These are phyloP conservation scores for Caerostris darwini DNA, from an alignment of 1,140 invertebrate species.

Conservation along the genomic window DNA sequence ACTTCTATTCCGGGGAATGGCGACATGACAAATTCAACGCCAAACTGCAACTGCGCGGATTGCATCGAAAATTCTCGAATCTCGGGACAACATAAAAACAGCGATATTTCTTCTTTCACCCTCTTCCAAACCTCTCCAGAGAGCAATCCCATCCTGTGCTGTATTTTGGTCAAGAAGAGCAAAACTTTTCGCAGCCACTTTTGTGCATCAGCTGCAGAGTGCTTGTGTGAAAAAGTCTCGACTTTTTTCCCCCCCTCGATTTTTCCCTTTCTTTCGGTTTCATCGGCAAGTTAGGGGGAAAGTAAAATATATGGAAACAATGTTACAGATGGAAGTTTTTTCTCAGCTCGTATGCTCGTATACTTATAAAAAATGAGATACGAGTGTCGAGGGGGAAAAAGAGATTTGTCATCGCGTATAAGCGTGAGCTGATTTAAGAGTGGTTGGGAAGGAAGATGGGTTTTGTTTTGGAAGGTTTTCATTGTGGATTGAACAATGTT, in stretches of 20 bases:
- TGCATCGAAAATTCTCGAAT: neutral
- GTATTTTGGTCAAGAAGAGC: slow-evolving; percentile 16
- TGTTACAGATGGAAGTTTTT: too few species aligned
- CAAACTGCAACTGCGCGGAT: neutral
- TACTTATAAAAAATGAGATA: too few species aligned
- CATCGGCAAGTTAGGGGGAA: neutral
- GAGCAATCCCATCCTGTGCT: neutral
- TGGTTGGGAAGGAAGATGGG: neutral
- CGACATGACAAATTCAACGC: slow-evolving; percentile 12
- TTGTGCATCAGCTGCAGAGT: neutral
- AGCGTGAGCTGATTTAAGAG: neutral
- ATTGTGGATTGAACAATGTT: too few species aligned
- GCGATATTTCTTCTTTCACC: neutral
- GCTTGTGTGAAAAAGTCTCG: neutral
- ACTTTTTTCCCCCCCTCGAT: too few species aligned
- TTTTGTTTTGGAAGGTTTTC: neutral
- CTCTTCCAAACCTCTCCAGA: neutral
- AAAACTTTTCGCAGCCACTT: neutral
- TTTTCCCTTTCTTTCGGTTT: neutral
- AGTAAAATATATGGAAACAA: neutral
- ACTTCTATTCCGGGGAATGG: neutral
- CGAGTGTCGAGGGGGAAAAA: too few species aligned
- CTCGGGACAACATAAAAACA: neutral
- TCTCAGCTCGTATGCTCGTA: too few species aligned
- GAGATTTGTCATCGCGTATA: too few species aligned